Conservation (phyloP, 2,113 vertebrate genomes). For the Struthidea cinerea region DNA sequence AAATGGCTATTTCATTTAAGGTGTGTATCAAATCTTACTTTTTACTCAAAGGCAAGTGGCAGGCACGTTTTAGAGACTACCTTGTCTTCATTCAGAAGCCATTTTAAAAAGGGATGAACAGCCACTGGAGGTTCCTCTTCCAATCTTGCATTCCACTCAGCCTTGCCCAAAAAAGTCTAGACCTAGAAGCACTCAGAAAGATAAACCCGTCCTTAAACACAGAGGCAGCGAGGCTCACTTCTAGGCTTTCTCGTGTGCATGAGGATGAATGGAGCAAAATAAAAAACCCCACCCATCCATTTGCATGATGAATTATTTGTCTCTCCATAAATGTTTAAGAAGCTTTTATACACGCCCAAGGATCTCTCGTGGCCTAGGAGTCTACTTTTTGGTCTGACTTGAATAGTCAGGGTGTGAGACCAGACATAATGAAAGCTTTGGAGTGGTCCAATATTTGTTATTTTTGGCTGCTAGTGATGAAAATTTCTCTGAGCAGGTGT, state of each 20-base stretch:
- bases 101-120: neutral
- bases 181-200: neutral
- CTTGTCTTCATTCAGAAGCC: neutral
- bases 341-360: neutral
- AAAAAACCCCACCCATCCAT: neutral
- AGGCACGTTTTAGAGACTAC: neutral
- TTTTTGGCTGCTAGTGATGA: neutral
- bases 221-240: neutral
- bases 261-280: neutral
- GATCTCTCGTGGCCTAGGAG: neutral
- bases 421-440: neutral
- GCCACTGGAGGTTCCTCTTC: neutral
- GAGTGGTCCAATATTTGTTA: neutral
- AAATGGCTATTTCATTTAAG: neutral
- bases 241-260: rapidly evolving
- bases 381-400: neutral
- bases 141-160: neutral
- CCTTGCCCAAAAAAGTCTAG: neutral
- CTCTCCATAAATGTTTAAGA: neutral
- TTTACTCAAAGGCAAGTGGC: neutral
- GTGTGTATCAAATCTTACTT: neutral
- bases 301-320: neutral
- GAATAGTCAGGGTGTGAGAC: neutral
- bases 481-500: neutral
- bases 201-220: neutral